Base-by-base conservation (phyloP, 2,888 invertebrate genomes). In the Brachycybe producta region DNA sequence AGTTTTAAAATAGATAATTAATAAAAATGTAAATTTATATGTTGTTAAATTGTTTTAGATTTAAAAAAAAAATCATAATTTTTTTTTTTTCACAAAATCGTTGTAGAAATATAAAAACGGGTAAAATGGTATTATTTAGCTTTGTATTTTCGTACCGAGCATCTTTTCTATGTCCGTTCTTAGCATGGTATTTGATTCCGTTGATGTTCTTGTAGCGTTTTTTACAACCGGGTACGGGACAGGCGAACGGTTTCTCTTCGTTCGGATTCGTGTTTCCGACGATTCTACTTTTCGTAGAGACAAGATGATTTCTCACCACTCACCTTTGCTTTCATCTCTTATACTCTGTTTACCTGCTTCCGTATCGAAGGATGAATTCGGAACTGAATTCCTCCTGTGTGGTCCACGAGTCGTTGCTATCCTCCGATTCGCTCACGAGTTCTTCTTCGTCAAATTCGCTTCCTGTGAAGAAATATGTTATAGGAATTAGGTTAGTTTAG, bases 181-280 rank as follows among this genome's bases (percentile, higher is more conserved):
- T 83, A 38, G 82, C 82, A 69, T 87, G 86, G 67, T 87, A 86
- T 64, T 85, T 86, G 62, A 86, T 84, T 51, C 86, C 86, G 67
- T 86, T 86, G 51, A 84, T 79, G 65, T 86, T 87, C 67, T 86
- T 86, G 69, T 87, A 87, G 36, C 83, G 75, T 64, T 87, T 87
- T 67, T 82, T 82, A 69, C 86, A 87, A 41, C 85, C 85, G 44
- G 84, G 84, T 53, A 86, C 81, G 1, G 84, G 84, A 65, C 87
- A 87, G 5, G 80, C 81, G 68, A 82, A 85, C 1, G 84, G 84
- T 65, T 84, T 85, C 64, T 84, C 82, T 56, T 70, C 71, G 47
- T 70, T 62, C 7, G 55, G 56, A 30, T 62, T 61, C 48, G 63
- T 59, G 23, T 56, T 52, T 19, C 59, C 58, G 42, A 61, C 58